Evolutionary conservation across 2,113 vertebrate genomes (phyloP).

Genomic region (Phylloscopus trochiloides): DNA sequence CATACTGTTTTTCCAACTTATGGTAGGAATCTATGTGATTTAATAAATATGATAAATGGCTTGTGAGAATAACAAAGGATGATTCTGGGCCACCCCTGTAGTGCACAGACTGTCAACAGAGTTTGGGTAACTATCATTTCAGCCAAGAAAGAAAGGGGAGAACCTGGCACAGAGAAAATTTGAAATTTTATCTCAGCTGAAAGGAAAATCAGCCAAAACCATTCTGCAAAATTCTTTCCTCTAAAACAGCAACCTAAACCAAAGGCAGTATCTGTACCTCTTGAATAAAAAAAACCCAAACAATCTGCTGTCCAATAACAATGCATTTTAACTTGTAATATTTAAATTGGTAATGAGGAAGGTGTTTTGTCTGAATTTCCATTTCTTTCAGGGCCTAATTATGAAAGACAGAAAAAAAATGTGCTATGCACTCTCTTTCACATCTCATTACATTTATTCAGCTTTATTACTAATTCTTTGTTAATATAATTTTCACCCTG

Average conservation of each 20-base stretch:
- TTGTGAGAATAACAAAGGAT: constrained; percentile 43
- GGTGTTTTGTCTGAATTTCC: constrained; percentile 62
- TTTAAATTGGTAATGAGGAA: constrained; percentile 55
- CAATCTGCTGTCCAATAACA: background rate
- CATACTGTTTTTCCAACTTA: constrained; percentile 60
- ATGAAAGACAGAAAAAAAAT: constrained; percentile 55
- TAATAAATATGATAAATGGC: constrained; percentile 64
- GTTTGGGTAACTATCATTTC: background rate
- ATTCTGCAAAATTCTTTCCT: background rate
- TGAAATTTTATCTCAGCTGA: background rate
- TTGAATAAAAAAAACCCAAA: background rate
- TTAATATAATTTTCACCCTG: constrained; percentile 72
- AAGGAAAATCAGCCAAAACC: background rate
- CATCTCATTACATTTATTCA: constrained; percentile 69
- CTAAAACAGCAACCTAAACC: background rate
- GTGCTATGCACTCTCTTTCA: constrained; percentile 50
- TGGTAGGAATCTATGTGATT: constrained; percentile 53
- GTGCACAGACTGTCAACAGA: background rate
- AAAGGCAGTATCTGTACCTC: background rate
- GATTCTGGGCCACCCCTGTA: constrained; percentile 45
- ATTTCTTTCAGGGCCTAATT: constrained; percentile 69
- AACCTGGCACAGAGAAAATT: background rate
- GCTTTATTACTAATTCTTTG: constrained; percentile 73
- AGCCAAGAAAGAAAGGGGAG: background rate
- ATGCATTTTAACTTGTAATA: constrained; percentile 4